Evolutionary conservation across 2,113 vertebrate species (phyloP), one percentile per base, ranked within the genome.

Genomic region (Alces alces): DNA sequence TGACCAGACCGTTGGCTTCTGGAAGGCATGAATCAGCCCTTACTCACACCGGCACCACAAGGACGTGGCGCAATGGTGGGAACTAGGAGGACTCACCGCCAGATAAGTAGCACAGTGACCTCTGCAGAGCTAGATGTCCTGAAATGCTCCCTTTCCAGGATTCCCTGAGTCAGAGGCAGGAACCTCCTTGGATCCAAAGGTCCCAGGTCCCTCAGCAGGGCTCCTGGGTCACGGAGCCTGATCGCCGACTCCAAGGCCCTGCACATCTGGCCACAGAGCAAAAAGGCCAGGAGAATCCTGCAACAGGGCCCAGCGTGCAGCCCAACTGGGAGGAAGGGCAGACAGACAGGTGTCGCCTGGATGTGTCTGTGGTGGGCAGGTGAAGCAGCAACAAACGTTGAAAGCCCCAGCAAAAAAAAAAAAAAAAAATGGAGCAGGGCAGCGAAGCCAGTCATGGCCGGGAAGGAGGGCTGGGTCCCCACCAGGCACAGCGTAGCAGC

Each of bases 251-350:
- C 60, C 61, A 45, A 23, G 27, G 21, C 3, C 50, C 60, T 19
- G 33, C 14, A 30, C 13, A 0, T 55, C 76, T 1, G 7, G 54
- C 12, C 11, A 1, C 7, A n/a, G 36, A 73, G 54, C 25, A 4
- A 36, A 57, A 45, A 80, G 30, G 15, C 33, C 5, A 7, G 19
- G 6, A 8, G 11, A 5, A 54, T 4, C 47, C 30, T 16, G n/a
- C 21, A 30, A 1, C 50, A 15, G 39, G 15, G 54, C 8, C 28
- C 27, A 27, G 1, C 0, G 10, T 3, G 36, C 15, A 2, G 4
- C 16, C 12, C 6, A 1, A 2, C 23, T 17, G 54, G 6, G 21
- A 25, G 14, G 8, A 64, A 21, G 30, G 5, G 27, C 2, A 36
- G 60, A 9, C 15, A 17, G 15, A 30, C 2, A 4, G 13, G 27